Evolutionary conservation across 2,113 vertebrate species (phyloP).

Genomic region (Urocitellus parryii): DNA sequence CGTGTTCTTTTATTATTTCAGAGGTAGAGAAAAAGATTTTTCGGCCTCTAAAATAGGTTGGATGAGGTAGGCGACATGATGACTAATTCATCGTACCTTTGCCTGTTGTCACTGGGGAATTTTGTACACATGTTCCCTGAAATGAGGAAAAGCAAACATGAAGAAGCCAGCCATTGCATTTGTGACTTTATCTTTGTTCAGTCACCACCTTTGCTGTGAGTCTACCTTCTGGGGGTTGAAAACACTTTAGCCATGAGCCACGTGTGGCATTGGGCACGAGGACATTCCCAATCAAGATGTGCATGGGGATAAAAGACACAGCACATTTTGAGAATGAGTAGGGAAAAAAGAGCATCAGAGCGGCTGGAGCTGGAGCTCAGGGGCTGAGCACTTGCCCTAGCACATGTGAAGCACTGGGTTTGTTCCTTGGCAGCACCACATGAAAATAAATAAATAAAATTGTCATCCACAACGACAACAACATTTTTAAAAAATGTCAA

Average conservation of each 20-base stretch:
- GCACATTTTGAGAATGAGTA: neutral
- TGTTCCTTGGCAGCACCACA: no score
- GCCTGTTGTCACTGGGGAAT: neutral
- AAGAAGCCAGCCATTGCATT: neutral
- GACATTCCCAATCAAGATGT: neutral
- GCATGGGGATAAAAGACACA: neutral
- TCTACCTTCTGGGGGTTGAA: neutral
- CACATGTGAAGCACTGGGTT: no score
- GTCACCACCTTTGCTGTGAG: rapidly evolving
- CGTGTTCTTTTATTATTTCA: neutral
- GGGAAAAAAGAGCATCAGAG: neutral
- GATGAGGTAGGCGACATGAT: neutral
- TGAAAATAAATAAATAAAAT: no score
- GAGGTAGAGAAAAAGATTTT: neutral
- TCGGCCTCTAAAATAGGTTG: neutral
- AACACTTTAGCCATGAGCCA: neutral
- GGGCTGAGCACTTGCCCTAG: no score
- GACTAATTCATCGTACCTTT: neutral
- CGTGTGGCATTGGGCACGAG: neutral
- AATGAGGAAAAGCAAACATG: neutral
- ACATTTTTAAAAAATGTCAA: no score
- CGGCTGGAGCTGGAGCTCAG: no score
- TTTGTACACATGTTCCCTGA: neutral
- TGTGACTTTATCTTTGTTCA: neutral
- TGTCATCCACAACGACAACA: no score